Evolutionary conservation across 2,888 invertebrate genomes (phyloP).

Genomic region (Nowickia ferox): DNA sequence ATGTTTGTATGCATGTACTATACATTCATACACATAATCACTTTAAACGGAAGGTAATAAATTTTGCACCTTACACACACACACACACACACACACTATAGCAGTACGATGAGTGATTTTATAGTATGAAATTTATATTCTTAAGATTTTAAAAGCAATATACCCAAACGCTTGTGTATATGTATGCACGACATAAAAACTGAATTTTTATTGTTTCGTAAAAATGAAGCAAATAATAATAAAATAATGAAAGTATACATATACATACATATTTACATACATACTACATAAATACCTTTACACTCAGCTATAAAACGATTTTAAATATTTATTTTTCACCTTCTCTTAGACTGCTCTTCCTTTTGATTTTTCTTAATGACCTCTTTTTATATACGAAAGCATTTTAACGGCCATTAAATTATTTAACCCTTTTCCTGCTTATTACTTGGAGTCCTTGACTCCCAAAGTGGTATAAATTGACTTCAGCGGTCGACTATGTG

Average conservation of each 20-base stretch:
- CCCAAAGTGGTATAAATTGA: not conserved
- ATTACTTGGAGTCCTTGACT: not conserved
- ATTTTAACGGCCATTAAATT: constrained; percentile 12
- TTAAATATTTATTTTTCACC: constrained; percentile 3
- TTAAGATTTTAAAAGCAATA: not conserved
- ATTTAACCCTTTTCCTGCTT: constrained; percentile 18
- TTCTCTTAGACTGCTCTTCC: constrained; percentile 22
- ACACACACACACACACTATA: not conserved
- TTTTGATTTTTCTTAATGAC: not conserved
- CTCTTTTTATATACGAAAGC: not conserved
- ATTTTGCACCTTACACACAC: not conserved
- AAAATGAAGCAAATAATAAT: not conserved
- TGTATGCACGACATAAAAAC: not conserved
- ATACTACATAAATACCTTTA: not conserved
- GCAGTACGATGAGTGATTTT: too few species aligned
- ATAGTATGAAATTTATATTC: too few species aligned
- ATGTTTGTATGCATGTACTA: too few species aligned
- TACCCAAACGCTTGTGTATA: not conserved
- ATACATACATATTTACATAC: too few species aligned
- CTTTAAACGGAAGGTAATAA: not conserved
- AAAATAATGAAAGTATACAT: too few species aligned
- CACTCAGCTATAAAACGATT: constrained; percentile 3
- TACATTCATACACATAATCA: too few species aligned
- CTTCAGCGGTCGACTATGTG: not conserved
- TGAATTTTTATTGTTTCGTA: constrained; percentile 11